Evolutionary conservation across 2,888 invertebrate genomes (phyloP), one percentile per base, ranked within the genome.

Genomic region (Lasioglossum figueresi): DNA sequence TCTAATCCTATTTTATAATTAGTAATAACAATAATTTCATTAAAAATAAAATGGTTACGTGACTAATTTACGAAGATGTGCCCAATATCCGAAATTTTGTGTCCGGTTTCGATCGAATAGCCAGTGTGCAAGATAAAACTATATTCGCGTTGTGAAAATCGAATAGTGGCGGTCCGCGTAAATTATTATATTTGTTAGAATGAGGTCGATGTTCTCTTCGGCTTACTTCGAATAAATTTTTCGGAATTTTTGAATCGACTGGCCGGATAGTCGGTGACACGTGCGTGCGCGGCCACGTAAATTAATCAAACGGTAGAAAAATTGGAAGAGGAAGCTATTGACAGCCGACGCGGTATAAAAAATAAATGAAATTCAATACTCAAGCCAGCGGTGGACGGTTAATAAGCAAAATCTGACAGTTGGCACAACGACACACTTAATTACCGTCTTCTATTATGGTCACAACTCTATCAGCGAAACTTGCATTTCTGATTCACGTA

Each of bases 221-320:
- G 45, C n/a, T 34, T 71, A 76, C 23, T 56, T 45, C 76, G 83
- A 83, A 84, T 80, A 88, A 87, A 90, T 88, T 88, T 87, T 77
- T n/a, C 70, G 31, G 82, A 88, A 88, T 89, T 89, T 89, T 90
- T 76, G 76, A 83, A 80, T 77, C 73, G 70, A 34, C 56, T 63
- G 59, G 68, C 76, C 73, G 84, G 76, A 84, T 82, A 82, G 86
- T 68, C 74, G 77, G 76, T 78, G 86, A 86, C 84, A 83, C 77
- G 82, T 81, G 88, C 84, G 85, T 84, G 82, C 66, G 77, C 48
- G 82, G 77, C 86, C 76, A 77, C 83, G 89, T 80, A 84, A 87
- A 93, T 94, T 93, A 93, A 94, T 94, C 93, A 93, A 93, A 91
- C 90, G 90, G 88, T 88, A 90, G 92, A 93, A 92, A 92, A 93